These are phyloP conservation scores for Camponotus floridanus DNA, from an alignment of 1,140 invertebrate genomes.

Conservation along the genomic window DNA sequence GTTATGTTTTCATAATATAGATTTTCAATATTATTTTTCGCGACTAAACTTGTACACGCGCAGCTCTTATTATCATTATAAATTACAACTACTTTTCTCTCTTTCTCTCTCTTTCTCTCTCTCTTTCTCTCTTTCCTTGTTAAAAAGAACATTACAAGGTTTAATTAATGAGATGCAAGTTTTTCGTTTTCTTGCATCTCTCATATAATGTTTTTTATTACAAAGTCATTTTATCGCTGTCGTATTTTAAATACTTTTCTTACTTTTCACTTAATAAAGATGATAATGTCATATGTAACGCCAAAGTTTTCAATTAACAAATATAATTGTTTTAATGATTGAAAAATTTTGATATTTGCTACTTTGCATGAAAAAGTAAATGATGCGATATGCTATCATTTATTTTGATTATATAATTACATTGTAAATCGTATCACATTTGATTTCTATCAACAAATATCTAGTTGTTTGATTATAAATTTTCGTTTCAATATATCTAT, in stretches of 20 bases:
- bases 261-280: neutral
- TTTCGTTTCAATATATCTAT: neutral
- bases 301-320: neutral
- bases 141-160: neutral
- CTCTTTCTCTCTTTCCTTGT: neutral
- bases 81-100: neutral
- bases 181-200: neutral
- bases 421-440: neutral
- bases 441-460: neutral
- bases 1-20: neutral
- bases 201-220: neutral
- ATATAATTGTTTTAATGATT: neutral
- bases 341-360: neutral
- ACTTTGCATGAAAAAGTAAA: slow-evolving; percentile 5
- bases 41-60: slow-evolving; percentile 53
- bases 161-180: neutral
- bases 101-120: too few relatives aligned
- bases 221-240: neutral
- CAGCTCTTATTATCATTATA: slow-evolving; percentile 2
- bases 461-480: neutral
- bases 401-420: neutral
- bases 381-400: neutral
- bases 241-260: neutral
- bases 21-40: slow-evolving; percentile 61
- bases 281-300: neutral